Evolutionary conservation across 2,797 vertebrate genomes (phyloP).

Genomic region (Phyllotis vaccarum): DNA sequence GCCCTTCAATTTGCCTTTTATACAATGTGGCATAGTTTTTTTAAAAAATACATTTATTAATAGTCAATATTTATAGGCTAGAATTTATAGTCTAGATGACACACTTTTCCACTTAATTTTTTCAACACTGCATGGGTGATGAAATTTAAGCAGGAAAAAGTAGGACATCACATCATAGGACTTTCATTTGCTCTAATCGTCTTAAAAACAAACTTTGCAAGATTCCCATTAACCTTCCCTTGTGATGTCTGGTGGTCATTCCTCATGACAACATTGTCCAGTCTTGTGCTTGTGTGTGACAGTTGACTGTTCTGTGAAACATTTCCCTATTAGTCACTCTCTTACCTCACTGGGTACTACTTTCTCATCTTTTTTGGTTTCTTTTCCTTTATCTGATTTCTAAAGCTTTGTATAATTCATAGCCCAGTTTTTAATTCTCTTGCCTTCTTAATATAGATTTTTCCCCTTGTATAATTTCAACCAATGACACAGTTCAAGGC

Average conservation of each 20-base stretch:
- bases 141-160: slow-evolving; percentile 62
- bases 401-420: slow-evolving; percentile 4
- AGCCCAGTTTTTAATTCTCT: background rate
- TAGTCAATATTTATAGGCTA: slow-evolving; percentile 63
- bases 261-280: slow-evolving; percentile 14
- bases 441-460: background rate
- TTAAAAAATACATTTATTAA: slow-evolving; percentile 33
- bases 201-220: slow-evolving; percentile 45
- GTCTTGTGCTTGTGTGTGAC: background rate
- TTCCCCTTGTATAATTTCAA: slow-evolving; percentile 23
- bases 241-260: slow-evolving; percentile 44
- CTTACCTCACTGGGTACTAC: background rate
- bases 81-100: slow-evolving; percentile 70
- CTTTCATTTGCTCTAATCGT: slow-evolving; percentile 35
- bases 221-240: slow-evolving; percentile 32
- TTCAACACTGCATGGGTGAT: slow-evolving; percentile 53
- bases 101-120: slow-evolving; percentile 58
- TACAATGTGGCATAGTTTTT: background rate
- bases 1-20: slow-evolving; percentile 57
- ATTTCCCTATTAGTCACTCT: background rate
- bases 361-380: background rate
- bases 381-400: background rate
- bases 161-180: slow-evolving; percentile 34
- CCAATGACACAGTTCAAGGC: background rate
- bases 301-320: slow-evolving; percentile 18